Percentiles rank a stretch among this genome's conserved stretches.
Conservation (phyloP, 2,113 vertebrate species). For the Murina feae region DNA sequence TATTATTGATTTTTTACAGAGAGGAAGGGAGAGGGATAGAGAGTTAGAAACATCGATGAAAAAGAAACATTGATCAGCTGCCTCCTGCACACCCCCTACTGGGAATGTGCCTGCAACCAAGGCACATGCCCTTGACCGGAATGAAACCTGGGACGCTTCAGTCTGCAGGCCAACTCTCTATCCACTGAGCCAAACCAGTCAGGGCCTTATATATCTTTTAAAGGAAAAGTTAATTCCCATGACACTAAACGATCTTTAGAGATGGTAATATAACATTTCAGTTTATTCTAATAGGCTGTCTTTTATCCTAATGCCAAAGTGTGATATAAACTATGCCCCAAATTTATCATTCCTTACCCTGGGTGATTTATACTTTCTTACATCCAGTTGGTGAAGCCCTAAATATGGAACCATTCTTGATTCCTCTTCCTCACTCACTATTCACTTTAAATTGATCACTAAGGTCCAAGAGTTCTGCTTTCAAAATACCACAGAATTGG, state of each 20-base stretch:
- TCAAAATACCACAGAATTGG: background rate
- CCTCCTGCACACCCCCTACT: too few relatives aligned
- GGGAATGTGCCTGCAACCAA: too few relatives aligned
- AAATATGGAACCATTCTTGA: background rate
- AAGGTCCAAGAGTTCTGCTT: background rate
- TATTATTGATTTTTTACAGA: too few relatives aligned
- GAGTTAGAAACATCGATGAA: too few relatives aligned
- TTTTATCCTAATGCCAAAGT: background rate
- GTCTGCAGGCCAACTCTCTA: too few relatives aligned
- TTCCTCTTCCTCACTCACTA: background rate
- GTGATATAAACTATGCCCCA: background rate
- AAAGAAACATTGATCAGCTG: too few relatives aligned
- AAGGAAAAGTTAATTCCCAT: background rate
- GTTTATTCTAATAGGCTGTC: background rate
- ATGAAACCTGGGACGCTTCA: too few relatives aligned
- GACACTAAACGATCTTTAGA: background rate
- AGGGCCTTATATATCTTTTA: background rate
- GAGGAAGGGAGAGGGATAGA: too few relatives aligned
- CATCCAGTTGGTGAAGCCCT: background rate
- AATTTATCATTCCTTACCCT: background rate
- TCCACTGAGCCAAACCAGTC: too few relatives aligned
- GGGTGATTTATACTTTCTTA: background rate
- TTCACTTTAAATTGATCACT: background rate
- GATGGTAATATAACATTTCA: background rate
- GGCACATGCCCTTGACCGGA: too few relatives aligned